These are phyloP conservation scores for Thunnus albacares DNA, from an alignment of 2,797 vertebrate species.

Conservation along the genomic window DNA sequence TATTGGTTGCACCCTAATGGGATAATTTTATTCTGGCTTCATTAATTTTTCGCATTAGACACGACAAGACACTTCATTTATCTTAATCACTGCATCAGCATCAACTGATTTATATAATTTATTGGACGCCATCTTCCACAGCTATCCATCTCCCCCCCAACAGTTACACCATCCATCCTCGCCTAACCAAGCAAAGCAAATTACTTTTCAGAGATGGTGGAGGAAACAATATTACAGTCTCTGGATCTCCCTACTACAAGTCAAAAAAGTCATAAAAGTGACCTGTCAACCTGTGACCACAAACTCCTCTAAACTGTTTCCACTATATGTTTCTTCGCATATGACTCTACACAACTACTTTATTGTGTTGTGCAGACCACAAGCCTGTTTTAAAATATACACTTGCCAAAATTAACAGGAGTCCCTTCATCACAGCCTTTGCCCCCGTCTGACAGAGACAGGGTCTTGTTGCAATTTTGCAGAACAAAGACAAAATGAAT, in stretches of 20 bases:
- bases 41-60: neutral
- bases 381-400: neutral
- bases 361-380: neutral
- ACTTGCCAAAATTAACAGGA: neutral
- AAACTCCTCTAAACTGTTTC: constrained; percentile 4
- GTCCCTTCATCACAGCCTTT: neutral
- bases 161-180: constrained; percentile 2
- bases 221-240: constrained; percentile 15
- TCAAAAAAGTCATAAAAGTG: constrained; percentile 9
- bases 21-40: neutral
- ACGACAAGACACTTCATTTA: constrained; percentile 5
- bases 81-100: constrained; percentile 20
- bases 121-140: constrained; percentile 14
- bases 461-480: constrained; percentile 32
- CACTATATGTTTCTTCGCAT: too few species aligned
- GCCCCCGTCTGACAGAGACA: constrained; percentile 1
- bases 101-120: constrained; percentile 22
- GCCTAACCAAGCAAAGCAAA: constrained; percentile 17
- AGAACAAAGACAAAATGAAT: constrained; percentile 50
- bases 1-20: constrained; percentile 7
- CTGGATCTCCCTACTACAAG: constrained; percentile 1
- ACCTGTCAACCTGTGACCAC: constrained; percentile 10
- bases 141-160: constrained; percentile 29
- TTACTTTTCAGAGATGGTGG: constrained; percentile 21
- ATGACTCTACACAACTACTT: too few species aligned